Conservation (phyloP, 1,140 invertebrate species). For the Drosophila funebris region DNA sequence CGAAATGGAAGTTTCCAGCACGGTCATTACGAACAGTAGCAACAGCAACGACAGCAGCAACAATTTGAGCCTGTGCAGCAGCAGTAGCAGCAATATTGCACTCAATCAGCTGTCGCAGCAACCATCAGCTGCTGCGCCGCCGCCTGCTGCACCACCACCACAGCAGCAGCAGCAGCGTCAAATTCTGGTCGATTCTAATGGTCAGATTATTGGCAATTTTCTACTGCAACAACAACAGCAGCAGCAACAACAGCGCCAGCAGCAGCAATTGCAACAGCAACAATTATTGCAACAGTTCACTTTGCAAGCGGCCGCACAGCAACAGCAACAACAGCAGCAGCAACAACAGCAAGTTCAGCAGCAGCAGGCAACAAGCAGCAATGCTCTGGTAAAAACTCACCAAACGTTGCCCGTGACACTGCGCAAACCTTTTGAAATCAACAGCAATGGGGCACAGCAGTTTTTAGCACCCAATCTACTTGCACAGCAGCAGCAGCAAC, state of each 20-base stretch:
- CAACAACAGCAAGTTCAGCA: constrained; percentile 51
- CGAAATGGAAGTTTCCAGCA: constrained; percentile 83
- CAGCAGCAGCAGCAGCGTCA: constrained; percentile 65
- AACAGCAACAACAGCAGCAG: constrained; percentile 51
- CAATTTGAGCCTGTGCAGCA: constrained; percentile 68
- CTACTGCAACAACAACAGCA: constrained; percentile 72
- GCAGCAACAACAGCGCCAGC: constrained; percentile 55
- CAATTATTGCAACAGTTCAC: constrained; percentile 68
- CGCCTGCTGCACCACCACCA: constrained; percentile 32
- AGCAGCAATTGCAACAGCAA: constrained; percentile 51
- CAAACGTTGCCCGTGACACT: constrained; percentile 53
- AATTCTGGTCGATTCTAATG: constrained; percentile 77
- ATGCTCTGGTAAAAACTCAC: constrained; percentile 53
- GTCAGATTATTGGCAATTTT: constrained; percentile 81
- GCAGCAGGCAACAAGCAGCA: constrained; percentile 64
- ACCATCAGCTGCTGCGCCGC: constrained; percentile 30
- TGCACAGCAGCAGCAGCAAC: constrained; percentile 54
- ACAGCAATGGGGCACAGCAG: constrained; percentile 62
- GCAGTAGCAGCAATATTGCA: constrained; percentile 55
- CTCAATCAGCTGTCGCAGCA: constrained; percentile 62
- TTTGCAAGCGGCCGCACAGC: constrained; percentile 65
- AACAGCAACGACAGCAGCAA: constrained; percentile 82
- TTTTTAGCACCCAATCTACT: constrained; percentile 62
- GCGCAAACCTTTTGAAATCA: constrained; percentile 52
- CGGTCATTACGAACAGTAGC: constrained; percentile 79